phyloP scores from a whole-genome alignment of 1,140 invertebrate species.

The Zaprionus taronus region DNA sequence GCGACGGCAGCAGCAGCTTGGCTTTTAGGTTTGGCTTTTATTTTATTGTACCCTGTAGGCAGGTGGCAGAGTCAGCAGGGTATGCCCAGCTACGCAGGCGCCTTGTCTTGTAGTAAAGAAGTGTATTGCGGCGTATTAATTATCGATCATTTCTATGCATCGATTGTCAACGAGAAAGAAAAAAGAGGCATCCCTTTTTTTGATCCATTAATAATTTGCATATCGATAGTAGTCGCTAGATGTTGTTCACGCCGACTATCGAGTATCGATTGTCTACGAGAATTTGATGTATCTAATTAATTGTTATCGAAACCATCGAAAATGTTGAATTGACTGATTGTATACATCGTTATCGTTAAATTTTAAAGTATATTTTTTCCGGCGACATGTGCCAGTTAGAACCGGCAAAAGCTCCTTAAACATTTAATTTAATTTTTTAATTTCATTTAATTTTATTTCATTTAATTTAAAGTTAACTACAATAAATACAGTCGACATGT shows the following conservation, averaged over 20 bases:
- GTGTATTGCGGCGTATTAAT: background rate
- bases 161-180: background rate
- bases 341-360: background rate
- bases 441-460: no score
- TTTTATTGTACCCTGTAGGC: conserved; percentile 35
- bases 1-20: conserved; percentile 16
- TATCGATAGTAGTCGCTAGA: background rate
- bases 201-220: background rate
- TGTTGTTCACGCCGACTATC: no score
- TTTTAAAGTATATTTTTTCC: no score
- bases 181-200: background rate
- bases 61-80: background rate
- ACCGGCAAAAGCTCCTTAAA: no score
- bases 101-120: no score
- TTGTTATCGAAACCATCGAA: background rate
- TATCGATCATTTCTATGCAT: background rate
- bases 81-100: no score
- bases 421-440: no score
- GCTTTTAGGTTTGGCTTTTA: conserved; percentile 42
- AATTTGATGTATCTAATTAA: background rate
- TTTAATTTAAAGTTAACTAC: no score
- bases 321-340: background rate
- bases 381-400: no score
- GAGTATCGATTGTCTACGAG: no score
- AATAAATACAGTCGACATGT: no score